phyloP scores from a whole-genome alignment of 2,113 vertebrate genomes.

The Chionis minor region DNA sequence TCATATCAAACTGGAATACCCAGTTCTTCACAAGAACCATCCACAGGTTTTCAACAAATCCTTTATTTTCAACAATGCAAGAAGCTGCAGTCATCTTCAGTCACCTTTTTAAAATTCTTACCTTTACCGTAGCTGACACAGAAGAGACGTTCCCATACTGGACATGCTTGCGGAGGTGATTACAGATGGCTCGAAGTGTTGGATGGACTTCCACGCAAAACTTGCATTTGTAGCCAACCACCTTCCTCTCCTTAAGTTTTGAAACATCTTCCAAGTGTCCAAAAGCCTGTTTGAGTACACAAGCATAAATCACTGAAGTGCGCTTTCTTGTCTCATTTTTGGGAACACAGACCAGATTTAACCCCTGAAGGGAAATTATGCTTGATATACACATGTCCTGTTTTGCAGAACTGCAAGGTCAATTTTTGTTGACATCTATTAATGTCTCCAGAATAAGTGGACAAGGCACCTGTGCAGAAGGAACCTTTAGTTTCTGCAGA shows the following conservation, averaged over 20 bases:
- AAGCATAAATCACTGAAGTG: conserved; percentile 14
- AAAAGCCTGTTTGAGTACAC: conserved; percentile 78
- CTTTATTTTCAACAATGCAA: background rate
- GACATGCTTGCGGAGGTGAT: conserved; percentile 96
- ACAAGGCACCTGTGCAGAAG: background rate
- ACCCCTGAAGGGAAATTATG: background rate
- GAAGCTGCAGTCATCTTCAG: background rate
- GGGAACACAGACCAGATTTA: background rate
- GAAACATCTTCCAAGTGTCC: conserved; percentile 79
- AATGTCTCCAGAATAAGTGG: background rate
- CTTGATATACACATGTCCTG: background rate
- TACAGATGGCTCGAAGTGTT: conserved; percentile 96
- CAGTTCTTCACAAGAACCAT: background rate
- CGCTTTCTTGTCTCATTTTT: background rate
- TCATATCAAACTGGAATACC: background rate
- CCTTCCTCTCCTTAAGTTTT: conserved; percentile 81
- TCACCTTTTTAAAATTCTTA: conserved; percentile 38
- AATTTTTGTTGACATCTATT: background rate
- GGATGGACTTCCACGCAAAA: conserved; percentile 96
- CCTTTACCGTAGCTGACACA: conserved; percentile 82
- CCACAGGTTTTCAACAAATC: background rate
- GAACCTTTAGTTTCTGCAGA: background rate
- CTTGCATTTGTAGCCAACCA: conserved; percentile 94
- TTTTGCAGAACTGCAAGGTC: background rate
- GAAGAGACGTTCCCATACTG: conserved; percentile 90